These are phyloP conservation scores for Oryzias curvinotus DNA, from an alignment of 2,113 vertebrate genomes.

Conservation along the genomic window DNA sequence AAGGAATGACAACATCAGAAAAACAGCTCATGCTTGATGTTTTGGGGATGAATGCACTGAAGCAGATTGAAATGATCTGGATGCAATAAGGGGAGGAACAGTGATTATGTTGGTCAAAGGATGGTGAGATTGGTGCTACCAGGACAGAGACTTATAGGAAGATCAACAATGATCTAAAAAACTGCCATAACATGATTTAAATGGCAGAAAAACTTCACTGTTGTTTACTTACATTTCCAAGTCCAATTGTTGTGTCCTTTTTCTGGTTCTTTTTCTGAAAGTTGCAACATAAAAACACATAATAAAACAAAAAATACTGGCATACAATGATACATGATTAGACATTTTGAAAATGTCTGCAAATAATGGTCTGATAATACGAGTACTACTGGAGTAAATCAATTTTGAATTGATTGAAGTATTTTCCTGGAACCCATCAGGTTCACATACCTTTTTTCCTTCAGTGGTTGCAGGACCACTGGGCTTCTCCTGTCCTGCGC, in stretches of 20 bases:
- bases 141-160: too few species aligned
- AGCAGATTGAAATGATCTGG: too few species aligned
- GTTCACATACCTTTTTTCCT: conserved; percentile 69
- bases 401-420: too few species aligned
- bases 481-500: conserved; percentile 35
- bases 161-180: too few species aligned
- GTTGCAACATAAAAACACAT: conserved; percentile 5
- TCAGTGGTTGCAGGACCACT: conserved; percentile 41
- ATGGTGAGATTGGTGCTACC: too few species aligned
- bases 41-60: background rate
- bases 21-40: too few species aligned
- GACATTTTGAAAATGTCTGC: background rate
- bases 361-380: background rate
- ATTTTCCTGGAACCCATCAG: background rate
- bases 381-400: background rate
- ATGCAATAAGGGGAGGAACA: too few species aligned
- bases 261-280: conserved; percentile 78
- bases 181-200: background rate
- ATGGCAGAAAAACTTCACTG: background rate
- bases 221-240: conserved; percentile 80
- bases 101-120: too few species aligned
- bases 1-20: too few species aligned
- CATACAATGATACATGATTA: background rate
- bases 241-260: conserved; percentile 44
- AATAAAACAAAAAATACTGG: background rate